Evolutionary conservation across 2,797 vertebrate species (phyloP).

Genomic region (Malacoraja senta): DNA sequence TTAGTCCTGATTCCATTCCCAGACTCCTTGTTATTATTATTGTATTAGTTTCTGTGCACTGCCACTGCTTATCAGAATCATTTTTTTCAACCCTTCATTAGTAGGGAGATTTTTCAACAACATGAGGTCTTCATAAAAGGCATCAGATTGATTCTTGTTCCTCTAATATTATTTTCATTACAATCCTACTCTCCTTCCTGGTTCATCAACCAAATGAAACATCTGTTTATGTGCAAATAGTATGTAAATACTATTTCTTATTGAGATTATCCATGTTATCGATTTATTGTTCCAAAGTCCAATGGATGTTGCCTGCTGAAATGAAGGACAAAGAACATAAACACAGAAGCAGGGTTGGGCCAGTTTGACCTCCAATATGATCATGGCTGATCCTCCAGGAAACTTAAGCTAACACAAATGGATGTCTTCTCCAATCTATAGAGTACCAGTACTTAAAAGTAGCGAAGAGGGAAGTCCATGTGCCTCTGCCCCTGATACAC

Average conservation of each 20-base stretch:
- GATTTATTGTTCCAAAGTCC: background rate
- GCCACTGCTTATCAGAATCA: background rate
- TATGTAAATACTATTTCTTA: background rate
- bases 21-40: no score
- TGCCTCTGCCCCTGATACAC: background rate
- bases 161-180: background rate
- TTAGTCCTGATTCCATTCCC: background rate
- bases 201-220: background rate
- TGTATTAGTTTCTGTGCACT: no score
- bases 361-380: no score
- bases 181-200: background rate
- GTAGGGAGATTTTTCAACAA: background rate
- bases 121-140: background rate
- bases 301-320: background rate
- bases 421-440: background rate
- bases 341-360: no score
- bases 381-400: no score
- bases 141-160: background rate
- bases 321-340: background rate
- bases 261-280: background rate
- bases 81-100: background rate
- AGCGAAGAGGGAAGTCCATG: background rate
- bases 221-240: background rate
- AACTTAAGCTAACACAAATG: background rate
- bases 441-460: background rate